phyloP scores from a whole-genome alignment of 2,888 invertebrate species.

The Drosophila seclusa region DNA sequence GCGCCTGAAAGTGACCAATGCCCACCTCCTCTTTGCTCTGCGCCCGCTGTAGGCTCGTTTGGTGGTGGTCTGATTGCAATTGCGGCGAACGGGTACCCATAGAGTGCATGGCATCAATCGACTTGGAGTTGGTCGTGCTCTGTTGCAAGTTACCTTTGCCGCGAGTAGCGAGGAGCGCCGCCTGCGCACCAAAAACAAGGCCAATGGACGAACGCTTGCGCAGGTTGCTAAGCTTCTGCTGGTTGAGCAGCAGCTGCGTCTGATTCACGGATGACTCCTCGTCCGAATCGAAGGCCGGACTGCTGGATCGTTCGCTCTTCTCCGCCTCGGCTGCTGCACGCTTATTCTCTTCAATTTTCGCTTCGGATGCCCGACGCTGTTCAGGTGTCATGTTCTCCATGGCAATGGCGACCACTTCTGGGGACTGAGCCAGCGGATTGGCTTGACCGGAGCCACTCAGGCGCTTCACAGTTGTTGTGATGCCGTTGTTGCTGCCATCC shows the following conservation, averaged over 20 bases:
- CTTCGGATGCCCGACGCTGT: slow-evolving; percentile 78
- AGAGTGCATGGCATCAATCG: slow-evolving; percentile 79
- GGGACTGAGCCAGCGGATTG: slow-evolving; percentile 79
- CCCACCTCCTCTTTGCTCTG: slow-evolving; percentile 83
- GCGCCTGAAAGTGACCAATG: slow-evolving; percentile 87
- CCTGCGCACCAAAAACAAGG: slow-evolving; percentile 84
- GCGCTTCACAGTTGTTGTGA: slow-evolving; percentile 81
- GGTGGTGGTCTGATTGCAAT: slow-evolving; percentile 1
- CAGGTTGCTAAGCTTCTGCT: slow-evolving; percentile 81
- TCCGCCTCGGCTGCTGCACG: slow-evolving; percentile 86
- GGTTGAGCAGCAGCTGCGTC: slow-evolving; percentile 84
- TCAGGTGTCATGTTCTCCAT: slow-evolving; percentile 70
- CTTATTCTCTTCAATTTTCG: slow-evolving; percentile 74
- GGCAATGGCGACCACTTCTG: slow-evolving; percentile 66
- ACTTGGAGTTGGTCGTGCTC: slow-evolving; percentile 81
- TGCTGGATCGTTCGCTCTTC: slow-evolving; percentile 93
- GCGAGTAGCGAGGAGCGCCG: slow-evolving; percentile 84
- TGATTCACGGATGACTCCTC: slow-evolving; percentile 91
- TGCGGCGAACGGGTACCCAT: slow-evolving; percentile 62
- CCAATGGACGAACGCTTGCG: slow-evolving; percentile 85
- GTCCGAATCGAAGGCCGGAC: slow-evolving; percentile 97
- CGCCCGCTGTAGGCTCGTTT: slow-evolving; percentile 62
- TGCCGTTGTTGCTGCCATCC: slow-evolving; percentile 54
- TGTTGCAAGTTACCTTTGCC: slow-evolving; percentile 82
- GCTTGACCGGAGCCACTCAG: slow-evolving; percentile 79